Percentiles rank a stretch among this genome's conserved stretches.
phyloP scores from a whole-genome alignment of 2,797 vertebrate species.

The Phoebastria nigripes region DNA sequence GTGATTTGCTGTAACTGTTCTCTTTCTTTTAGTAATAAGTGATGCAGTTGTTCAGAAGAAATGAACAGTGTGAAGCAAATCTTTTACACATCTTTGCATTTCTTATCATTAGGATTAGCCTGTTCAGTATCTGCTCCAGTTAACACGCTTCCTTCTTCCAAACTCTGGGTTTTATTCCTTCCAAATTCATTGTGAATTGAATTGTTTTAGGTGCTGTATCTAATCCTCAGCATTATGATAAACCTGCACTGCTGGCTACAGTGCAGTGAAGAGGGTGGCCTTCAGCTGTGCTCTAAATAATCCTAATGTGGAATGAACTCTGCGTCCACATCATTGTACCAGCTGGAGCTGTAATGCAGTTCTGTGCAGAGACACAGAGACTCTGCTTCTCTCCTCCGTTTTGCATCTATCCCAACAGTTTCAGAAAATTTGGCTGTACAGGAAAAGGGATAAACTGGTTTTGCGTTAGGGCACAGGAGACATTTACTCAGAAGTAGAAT shows the following conservation, averaged over 20 bases:
- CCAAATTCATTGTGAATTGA: conserved; percentile 20
- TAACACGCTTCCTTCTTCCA: conserved; percentile 36
- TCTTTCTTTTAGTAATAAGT: conserved; percentile 9
- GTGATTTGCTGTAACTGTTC: conserved; percentile 38
- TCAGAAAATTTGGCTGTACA: not conserved
- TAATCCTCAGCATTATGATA: not conserved
- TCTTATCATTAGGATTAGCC: conserved; percentile 58
- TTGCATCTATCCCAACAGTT: not conserved
- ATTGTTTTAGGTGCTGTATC: not conserved
- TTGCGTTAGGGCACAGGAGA: not conserved
- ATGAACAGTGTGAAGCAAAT: conserved; percentile 34
- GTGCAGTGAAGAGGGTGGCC: not conserved
- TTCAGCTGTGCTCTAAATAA: not conserved
- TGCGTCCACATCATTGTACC: not conserved
- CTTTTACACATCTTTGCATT: conserved; percentile 53
- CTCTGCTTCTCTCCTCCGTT: not conserved
- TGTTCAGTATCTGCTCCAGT: conserved; percentile 50
- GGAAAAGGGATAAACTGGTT: not conserved
- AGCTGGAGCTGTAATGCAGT: not conserved
- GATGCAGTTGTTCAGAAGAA: conserved; percentile 14
- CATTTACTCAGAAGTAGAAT: not conserved
- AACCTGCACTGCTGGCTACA: not conserved
- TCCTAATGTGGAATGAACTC: not conserved
- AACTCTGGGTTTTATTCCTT: conserved; percentile 14
- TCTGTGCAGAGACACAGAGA: not conserved